Percentiles rank a stretch among this genome's conserved stretches.
Evolutionary conservation across 2,888 invertebrate species (phyloP).

Genomic region (Cosmia trapezina): DNA sequence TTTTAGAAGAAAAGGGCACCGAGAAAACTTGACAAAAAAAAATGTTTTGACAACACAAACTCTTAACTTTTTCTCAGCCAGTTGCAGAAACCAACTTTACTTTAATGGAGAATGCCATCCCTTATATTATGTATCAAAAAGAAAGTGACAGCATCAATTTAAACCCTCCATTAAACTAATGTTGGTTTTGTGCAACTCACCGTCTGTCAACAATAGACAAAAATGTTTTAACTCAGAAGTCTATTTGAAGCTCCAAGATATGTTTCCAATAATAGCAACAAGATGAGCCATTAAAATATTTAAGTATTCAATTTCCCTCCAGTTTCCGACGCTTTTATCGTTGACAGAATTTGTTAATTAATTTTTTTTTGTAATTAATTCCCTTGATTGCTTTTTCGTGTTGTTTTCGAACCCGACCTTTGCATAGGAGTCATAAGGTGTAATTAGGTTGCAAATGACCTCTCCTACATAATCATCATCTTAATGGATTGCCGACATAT

Average conservation of each 20-base stretch:
- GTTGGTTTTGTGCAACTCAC: no score
- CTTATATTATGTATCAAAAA: no score
- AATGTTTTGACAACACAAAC: not conserved
- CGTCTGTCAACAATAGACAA: not conserved
- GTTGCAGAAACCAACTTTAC: no score
- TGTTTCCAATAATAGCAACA: not conserved
- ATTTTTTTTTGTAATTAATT: slow-evolving; percentile 7
- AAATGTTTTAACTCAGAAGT: not conserved
- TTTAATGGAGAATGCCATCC: no score
- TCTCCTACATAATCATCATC: no score
- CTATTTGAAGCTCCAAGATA: not conserved
- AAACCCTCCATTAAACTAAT: no score
- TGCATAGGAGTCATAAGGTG: not conserved
- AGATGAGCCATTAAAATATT: not conserved
- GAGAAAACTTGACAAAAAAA: no score
- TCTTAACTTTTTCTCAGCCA: no score
- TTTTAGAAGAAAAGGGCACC: not conserved
- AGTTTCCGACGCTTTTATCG: not conserved
- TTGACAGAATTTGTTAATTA: not conserved
- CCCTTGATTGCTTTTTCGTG: slow-evolving; percentile 20
- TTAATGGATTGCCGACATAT: no score
- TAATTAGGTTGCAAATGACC: no score
- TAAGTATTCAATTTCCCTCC: not conserved
- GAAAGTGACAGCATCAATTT: no score
- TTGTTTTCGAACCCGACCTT: not conserved